A percentile compares a stretch with the other conserved stretches of the same genome.
These are phyloP conservation scores for Samia ricini DNA, from an alignment of 1,140 invertebrate genomes.

Conservation along the genomic window DNA sequence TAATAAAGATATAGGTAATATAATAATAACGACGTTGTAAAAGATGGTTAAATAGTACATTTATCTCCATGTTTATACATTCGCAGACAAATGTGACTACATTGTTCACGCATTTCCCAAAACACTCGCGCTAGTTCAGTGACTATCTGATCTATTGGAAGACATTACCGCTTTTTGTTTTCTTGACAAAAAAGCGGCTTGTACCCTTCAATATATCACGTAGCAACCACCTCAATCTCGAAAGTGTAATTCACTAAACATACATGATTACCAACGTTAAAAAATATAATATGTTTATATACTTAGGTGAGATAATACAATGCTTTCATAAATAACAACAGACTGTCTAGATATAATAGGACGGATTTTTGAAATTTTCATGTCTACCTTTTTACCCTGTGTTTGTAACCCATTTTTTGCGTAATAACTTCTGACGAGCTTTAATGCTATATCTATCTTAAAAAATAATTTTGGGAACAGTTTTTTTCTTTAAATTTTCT, in stretches of 20 bases:
- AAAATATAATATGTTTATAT: background rate
- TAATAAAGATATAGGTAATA: too few relatives aligned
- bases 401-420: too few relatives aligned
- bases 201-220: slow-evolving; percentile 41
- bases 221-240: slow-evolving; percentile 19
- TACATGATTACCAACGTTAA: background rate
- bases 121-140: background rate
- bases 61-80: background rate
- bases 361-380: too few relatives aligned
- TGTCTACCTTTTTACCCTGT: too few relatives aligned
- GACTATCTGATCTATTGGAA: slow-evolving; percentile 21
- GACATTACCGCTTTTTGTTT: slow-evolving; percentile 39
- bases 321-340: too few relatives aligned
- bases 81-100: background rate
- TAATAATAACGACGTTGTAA: too few relatives aligned
- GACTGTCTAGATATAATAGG: too few relatives aligned
- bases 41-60: background rate
- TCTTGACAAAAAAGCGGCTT: slow-evolving; percentile 35
- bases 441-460: too few relatives aligned
- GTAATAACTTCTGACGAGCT: too few relatives aligned
- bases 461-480: too few relatives aligned
- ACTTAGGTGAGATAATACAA: too few relatives aligned
- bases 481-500: too few relatives aligned
- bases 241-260: background rate
- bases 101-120: background rate